These are phyloP conservation scores for Sylvia borin DNA, from an alignment of 2,797 vertebrate genomes.

Conservation along the genomic window DNA sequence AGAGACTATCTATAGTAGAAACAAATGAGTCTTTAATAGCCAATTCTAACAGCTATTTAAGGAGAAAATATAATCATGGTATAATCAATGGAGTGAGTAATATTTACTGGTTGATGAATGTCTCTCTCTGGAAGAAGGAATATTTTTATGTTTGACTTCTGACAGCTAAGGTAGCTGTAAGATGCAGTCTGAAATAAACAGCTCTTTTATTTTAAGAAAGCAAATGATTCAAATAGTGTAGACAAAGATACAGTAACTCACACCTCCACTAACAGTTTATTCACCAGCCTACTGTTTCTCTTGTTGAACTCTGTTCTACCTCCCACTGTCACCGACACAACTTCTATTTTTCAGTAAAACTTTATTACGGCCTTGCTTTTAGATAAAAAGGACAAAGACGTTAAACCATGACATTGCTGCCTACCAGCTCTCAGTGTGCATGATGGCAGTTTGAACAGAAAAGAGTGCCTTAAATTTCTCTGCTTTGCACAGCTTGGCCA, in stretches of 20 bases:
- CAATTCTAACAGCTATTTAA: constrained; percentile 70
- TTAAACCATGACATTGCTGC: rapidly evolving
- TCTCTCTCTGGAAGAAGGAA: constrained; percentile 19
- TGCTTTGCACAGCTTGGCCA: neutral
- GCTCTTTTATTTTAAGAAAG: constrained; percentile 55
- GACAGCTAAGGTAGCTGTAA: constrained; percentile 57
- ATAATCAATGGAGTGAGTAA: constrained; percentile 67
- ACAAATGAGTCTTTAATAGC: constrained; percentile 62
- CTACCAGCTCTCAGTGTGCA: rapidly evolving
- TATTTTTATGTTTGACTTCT: constrained; percentile 65
- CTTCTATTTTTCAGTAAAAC: constrained; percentile 3
- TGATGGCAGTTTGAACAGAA: neutral
- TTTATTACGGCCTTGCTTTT: neutral
- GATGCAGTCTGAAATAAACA: constrained; percentile 46
- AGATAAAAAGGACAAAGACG: neutral
- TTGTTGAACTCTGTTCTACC: neutral
- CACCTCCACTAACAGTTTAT: neutral
- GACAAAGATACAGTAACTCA: neutral
- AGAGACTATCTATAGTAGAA: constrained; percentile 58
- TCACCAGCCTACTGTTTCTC: neutral
- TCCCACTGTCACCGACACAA: neutral
- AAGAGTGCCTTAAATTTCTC: rapidly evolving
- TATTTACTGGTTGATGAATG: constrained; percentile 68
- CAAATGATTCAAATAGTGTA: constrained; percentile 12
- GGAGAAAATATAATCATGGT: constrained; percentile 70